Evolutionary conservation across 1,140 invertebrate genomes (phyloP).

Genomic region (Melipona quadrifasciata): DNA sequence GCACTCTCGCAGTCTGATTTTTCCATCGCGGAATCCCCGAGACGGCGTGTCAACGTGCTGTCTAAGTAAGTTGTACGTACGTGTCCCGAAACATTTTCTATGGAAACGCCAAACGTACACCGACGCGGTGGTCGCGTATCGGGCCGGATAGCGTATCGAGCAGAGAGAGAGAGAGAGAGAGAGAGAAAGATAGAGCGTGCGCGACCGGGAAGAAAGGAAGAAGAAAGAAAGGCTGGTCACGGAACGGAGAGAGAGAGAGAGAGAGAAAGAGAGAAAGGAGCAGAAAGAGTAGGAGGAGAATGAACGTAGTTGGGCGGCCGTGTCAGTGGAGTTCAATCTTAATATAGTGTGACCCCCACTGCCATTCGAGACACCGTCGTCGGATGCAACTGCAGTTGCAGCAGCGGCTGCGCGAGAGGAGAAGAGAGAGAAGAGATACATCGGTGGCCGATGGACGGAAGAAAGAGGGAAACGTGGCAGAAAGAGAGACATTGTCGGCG

Average conservation of each 20-base stretch:
- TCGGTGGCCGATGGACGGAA: background rate
- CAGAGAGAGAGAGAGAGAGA: background rate
- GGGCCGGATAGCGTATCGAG: slow-evolving; percentile 6
- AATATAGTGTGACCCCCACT: slow-evolving; percentile 82
- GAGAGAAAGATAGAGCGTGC: slow-evolving; percentile 3
- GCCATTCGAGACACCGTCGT: slow-evolving; percentile 70
- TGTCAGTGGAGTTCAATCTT: slow-evolving; percentile 83
- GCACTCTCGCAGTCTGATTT: slow-evolving; percentile 23
- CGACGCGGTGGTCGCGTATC: slow-evolving; percentile 4
- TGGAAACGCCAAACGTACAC: slow-evolving; percentile 13
- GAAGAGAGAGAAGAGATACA: background rate
- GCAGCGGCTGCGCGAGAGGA: slow-evolving; percentile 47
- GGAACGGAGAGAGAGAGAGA: slow-evolving; percentile 18
- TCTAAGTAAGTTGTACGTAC: background rate
- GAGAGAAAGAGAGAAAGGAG: slow-evolving; percentile 29
- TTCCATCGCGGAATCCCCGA: slow-evolving; percentile 12
- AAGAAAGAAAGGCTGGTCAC: slow-evolving; percentile 3
- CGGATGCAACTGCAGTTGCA: slow-evolving; percentile 68
- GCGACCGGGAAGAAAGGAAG: background rate
- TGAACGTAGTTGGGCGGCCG: slow-evolving; percentile 68
- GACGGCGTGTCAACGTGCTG: background rate
- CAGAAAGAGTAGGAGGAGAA: slow-evolving; percentile 64
- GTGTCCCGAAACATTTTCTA: background rate
- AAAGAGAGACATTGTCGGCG: slow-evolving; percentile 17
- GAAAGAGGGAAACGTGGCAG: slow-evolving; percentile 37